Evolutionary conservation across 2,113 vertebrate genomes (phyloP).

Genomic region (Heterocephalus glaber): DNA sequence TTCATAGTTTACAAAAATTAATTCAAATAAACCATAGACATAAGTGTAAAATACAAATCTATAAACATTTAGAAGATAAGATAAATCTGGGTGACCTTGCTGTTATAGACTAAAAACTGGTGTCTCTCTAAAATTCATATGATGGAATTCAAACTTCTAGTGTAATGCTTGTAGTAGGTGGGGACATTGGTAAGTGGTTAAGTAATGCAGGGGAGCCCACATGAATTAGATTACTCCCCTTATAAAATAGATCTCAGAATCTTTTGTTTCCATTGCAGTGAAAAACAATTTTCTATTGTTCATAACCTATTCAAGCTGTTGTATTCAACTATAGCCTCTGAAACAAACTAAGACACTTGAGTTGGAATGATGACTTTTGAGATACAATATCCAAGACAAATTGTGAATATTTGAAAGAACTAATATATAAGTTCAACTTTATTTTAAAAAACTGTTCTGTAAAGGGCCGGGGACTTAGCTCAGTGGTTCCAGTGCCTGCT

Average conservation of each 20-base stretch:
- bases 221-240: neutral
- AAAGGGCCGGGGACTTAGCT: too few relatives aligned
- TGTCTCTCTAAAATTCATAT: neutral
- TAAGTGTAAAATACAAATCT: neutral
- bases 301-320: too few relatives aligned
- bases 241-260: neutral
- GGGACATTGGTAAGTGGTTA: neutral
- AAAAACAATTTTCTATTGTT: neutral
- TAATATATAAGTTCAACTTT: neutral
- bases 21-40: neutral
- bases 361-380: neutral
- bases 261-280: too few relatives aligned
- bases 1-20: neutral
- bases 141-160: neutral
- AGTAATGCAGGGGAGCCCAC: fast-evolving
- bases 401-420: neutral
- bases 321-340: neutral
- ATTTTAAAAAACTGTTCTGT: neutral
- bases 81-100: neutral
- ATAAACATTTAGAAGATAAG: neutral
- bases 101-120: neutral
- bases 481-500: too few relatives aligned
- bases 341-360: neutral
- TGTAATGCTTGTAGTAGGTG: neutral
- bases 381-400: neutral